Percentiles rank a stretch among this genome's conserved stretches.
These are phyloP conservation scores for Chironomus striatipennis DNA, from an alignment of 1,140 invertebrate species.

Conservation along the genomic window DNA sequence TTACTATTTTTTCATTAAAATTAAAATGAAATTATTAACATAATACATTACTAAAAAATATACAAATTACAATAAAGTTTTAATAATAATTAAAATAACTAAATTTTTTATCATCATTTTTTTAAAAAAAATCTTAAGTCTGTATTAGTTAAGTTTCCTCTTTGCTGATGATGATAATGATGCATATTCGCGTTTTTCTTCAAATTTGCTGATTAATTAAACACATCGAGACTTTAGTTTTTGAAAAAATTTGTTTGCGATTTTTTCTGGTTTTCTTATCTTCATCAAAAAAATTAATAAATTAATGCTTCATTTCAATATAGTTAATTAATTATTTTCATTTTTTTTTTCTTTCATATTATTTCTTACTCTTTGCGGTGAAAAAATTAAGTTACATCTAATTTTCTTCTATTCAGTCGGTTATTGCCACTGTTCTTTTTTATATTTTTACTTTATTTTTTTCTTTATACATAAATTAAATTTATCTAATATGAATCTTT, in stretches of 20 bases:
- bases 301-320: background rate
- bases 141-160: constrained; percentile 8
- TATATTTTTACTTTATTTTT: background rate
- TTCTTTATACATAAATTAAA: constrained; percentile 23
- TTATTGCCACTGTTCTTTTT: constrained; percentile 23
- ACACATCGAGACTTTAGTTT: constrained; percentile 5
- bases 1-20: too few relatives aligned
- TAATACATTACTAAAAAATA: background rate
- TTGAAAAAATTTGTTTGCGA: background rate
- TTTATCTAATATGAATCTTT: constrained; percentile 21
- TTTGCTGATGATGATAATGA: constrained; percentile 1
- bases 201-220: constrained; percentile 14
- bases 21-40: too few relatives aligned
- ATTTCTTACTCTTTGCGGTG: background rate
- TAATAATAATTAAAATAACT: constrained; percentile 15
- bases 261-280: constrained; percentile 26
- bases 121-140: constrained; percentile 15
- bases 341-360: background rate
- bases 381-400: constrained; percentile 23
- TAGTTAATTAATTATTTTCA: background rate
- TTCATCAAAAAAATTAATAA: constrained; percentile 24
- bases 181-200: background rate
- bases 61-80: constrained; percentile 4
- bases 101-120: constrained; percentile 9
- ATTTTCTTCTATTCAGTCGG: constrained; percentile 23